Base-by-base conservation (phyloP, 2,113 vertebrate species). In the Globicephala melas region DNA sequence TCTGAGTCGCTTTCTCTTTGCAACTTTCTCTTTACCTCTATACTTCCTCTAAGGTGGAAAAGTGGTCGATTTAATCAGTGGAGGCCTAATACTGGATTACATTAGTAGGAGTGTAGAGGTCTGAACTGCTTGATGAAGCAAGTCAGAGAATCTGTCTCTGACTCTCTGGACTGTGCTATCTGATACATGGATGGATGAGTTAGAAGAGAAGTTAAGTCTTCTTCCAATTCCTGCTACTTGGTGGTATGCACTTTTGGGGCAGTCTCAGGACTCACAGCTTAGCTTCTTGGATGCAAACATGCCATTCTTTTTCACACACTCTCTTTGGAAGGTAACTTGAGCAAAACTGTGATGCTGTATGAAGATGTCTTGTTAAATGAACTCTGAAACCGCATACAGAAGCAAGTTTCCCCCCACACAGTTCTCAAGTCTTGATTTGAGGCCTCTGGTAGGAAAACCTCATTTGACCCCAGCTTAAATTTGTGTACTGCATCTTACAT, bases 231-330 rank as follows among this genome's bases (percentile, higher is more conserved):
- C 5, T 63, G 23, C 23, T n/a, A 47, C 26, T 17, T 58, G 23
- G 13, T 1, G 0, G 2, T 53, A 21, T 70, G 26, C 6, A 38
- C 17, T 28, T 77, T 31, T 3, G 0, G n/a, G 38, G 28, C 2
- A 73, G 8, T 28, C 15, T 90, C 12, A 81, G 73, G 15, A 18
- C 28, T 77, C 23, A 94, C 2, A 89, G 74, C 2, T 50, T 41
- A 80, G 18, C 4, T 44, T 79, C 4, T 60, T 50, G 3, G 12
- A 5, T 76, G 11, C 15, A 15, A 3, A 20, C 1, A 6, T 5
- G 4, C 7, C 31, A 76, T 68, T 71, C 20, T 89, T 5, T 20
- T 9, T 76, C 65, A 76, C 8, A 21, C 20, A 33, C 0, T 63
- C 23, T 73, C n/a, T 76, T 79, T 41, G 15, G 23, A 33, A 81